These are phyloP conservation scores for Menidia beryllina DNA, from an alignment of 2,113 vertebrate species.

Conservation along the genomic window DNA sequence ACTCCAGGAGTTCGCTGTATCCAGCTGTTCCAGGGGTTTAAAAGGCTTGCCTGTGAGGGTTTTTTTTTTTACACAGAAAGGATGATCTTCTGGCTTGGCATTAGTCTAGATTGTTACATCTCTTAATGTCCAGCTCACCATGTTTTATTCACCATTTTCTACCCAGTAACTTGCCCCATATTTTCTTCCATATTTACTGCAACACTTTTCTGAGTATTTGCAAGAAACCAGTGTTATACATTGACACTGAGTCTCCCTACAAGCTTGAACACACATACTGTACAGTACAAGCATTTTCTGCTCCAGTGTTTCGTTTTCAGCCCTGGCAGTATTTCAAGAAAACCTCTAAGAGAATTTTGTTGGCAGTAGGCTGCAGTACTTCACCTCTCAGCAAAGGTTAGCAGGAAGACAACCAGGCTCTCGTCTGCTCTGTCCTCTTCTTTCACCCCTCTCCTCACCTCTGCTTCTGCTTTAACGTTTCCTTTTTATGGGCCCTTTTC, in stretches of 20 bases:
- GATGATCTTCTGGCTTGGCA: constrained; percentile 8
- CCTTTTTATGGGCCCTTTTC: neutral
- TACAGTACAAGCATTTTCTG: constrained; percentile 32
- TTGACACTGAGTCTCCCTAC: constrained; percentile 12
- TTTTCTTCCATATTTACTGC: neutral
- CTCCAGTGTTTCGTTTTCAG: constrained; percentile 76
- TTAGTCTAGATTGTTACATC: constrained; percentile 4
- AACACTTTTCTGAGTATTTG: neutral
- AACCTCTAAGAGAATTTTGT: constrained; percentile 75
- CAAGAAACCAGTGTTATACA: neutral
- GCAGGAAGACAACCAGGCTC: constrained; percentile 67
- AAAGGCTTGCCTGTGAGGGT: constrained; percentile 14
- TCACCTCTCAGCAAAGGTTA: constrained; percentile 74
- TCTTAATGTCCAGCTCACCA: constrained; percentile 3
- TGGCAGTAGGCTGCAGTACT: constrained; percentile 75
- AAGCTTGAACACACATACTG: constrained; percentile 19
- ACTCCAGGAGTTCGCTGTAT: constrained; percentile 27
- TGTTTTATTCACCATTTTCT: constrained; percentile 7
- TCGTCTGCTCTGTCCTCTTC: constrained; percentile 41
- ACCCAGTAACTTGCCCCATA: neutral
- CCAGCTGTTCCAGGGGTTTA: constrained; percentile 25
- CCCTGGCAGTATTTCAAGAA: constrained; percentile 74
- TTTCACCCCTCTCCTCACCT: constrained; percentile 36
- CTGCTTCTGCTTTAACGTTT: neutral
- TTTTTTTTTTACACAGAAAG: neutral